phyloP scores from a whole-genome alignment of 1,140 invertebrate genomes.

The Halyomorpha halys region DNA sequence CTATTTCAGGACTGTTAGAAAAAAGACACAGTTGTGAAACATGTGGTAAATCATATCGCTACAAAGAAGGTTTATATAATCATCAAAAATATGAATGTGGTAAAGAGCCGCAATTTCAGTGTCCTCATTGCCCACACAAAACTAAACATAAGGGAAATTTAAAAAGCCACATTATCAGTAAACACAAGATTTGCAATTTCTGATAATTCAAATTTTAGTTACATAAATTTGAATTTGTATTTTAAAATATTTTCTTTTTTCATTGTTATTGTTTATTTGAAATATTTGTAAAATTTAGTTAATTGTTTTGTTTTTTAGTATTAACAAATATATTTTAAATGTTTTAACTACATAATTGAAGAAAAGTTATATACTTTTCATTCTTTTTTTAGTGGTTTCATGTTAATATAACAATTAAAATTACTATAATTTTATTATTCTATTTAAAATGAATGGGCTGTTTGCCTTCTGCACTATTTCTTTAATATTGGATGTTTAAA shows the following conservation, averaged over 20 bases:
- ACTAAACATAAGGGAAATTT: slow-evolving; percentile 41
- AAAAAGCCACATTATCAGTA: slow-evolving; percentile 18
- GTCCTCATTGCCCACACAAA: slow-evolving; percentile 40
- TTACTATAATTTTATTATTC: too few species aligned
- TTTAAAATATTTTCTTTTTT: neutral
- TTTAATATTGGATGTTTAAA: too few species aligned
- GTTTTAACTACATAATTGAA: too few species aligned
- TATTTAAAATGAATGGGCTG: too few species aligned
- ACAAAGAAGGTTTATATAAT: slow-evolving; percentile 40
- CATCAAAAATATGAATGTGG: slow-evolving; percentile 43
- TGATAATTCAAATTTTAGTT: too few species aligned
- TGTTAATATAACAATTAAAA: too few species aligned
- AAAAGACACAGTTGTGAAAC: slow-evolving; percentile 29
- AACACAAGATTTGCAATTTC: neutral
- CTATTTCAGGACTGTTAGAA: slow-evolving; percentile 21
- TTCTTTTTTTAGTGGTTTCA: too few species aligned
- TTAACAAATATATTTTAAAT: too few species aligned
- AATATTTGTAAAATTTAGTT: neutral
- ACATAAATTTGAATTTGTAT: too few species aligned
- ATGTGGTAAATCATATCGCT: slow-evolving; percentile 54
- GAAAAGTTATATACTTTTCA: too few species aligned
- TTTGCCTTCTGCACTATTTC: too few species aligned
- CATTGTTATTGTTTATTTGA: neutral
- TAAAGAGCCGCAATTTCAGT: slow-evolving; percentile 46
- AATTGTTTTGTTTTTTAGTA: neutral